Conservation (phyloP, 2,888 invertebrate genomes). For the Cyaniris semiargus region DNA sequence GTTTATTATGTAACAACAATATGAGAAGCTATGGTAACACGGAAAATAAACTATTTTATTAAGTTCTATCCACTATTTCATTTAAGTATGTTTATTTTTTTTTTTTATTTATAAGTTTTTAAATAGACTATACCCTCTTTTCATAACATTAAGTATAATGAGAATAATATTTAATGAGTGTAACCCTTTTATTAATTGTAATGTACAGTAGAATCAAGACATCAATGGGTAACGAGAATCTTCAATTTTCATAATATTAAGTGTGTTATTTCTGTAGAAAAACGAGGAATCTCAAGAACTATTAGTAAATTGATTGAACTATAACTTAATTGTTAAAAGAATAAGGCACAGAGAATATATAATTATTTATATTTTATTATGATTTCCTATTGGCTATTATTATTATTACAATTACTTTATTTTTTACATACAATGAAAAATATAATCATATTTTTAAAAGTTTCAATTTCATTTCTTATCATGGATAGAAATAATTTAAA, state of each 20-base stretch:
- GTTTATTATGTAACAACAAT: neutral
- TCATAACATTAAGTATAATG: neutral
- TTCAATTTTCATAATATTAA: neutral
- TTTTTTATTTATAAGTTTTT: neutral
- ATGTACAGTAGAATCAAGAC: no score
- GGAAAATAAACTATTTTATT: neutral
- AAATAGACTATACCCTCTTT: neutral
- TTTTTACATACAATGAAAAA: no score
- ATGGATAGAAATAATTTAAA: neutral
- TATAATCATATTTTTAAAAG: neutral
- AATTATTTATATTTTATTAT: neutral
- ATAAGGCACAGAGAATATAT: conserved; percentile 2
- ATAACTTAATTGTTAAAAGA: neutral
- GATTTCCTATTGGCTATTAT: neutral
- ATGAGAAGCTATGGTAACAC: neutral
- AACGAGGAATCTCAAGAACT: neutral
- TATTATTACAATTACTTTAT: neutral
- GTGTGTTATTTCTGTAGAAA: no score
- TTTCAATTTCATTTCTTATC: neutral
- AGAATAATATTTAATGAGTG: no score
- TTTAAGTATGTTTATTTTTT: no score
- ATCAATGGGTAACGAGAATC: neutral
- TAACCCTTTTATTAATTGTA: neutral
- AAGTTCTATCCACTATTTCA: neutral
- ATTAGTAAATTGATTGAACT: neutral